These are phyloP conservation scores for Cephonodes hylas DNA, from an alignment of 2,888 invertebrate species.

Conservation along the genomic window DNA sequence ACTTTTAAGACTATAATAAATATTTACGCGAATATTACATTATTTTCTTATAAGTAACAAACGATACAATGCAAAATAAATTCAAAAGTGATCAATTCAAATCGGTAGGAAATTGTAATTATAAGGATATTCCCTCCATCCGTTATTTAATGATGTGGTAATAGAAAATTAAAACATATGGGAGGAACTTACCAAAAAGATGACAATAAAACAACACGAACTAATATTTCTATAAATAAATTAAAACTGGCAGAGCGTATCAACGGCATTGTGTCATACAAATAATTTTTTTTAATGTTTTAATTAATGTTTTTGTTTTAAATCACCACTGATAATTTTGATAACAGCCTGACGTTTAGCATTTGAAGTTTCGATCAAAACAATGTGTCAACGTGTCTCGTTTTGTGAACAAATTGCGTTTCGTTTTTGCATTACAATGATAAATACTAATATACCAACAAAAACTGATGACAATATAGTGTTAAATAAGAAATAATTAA, in stretches of 20 bases:
- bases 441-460: too few species aligned
- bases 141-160: background rate
- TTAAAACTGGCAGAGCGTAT: constrained; percentile 69
- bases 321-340: constrained; percentile 27
- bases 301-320: constrained; percentile 18
- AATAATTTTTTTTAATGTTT: constrained; percentile 17
- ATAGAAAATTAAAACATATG: constrained; percentile 40
- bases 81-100: too few species aligned
- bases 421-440: too few species aligned
- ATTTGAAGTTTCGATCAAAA: background rate
- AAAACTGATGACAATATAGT: too few species aligned
- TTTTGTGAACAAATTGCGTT: background rate
- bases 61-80: too few species aligned
- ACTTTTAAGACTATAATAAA: too few species aligned
- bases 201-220: constrained; percentile 71
- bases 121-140: background rate
- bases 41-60: too few species aligned
- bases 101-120: background rate
- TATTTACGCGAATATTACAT: too few species aligned
- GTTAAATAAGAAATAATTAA: too few species aligned
- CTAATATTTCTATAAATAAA: constrained; percentile 73
- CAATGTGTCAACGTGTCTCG: constrained; percentile 6
- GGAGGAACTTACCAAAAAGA: constrained; percentile 78
- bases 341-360: constrained; percentile 16
- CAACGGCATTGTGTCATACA: constrained; percentile 59